Evolutionary conservation across 2,797 vertebrate genomes (phyloP).

Genomic region (Potorous gilbertii): DNA sequence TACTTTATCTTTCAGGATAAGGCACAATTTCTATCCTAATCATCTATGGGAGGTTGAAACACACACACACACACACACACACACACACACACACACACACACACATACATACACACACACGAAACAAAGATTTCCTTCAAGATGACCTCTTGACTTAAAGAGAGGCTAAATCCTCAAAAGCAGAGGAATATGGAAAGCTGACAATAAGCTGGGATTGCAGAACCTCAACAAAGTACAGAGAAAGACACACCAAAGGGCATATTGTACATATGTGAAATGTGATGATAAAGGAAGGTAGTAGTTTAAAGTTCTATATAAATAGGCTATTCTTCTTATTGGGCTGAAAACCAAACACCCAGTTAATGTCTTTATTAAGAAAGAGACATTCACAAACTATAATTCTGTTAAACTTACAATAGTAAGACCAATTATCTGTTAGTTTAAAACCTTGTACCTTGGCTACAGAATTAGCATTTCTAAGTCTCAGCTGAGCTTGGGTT

Average conservation of each 20-base stretch:
- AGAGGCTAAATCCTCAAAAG: background rate
- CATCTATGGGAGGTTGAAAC: background rate
- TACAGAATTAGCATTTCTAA: conserved; percentile 26
- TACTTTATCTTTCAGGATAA: background rate
- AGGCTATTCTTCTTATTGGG: background rate
- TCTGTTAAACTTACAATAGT: conserved; percentile 18
- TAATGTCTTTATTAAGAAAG: conserved; percentile 36
- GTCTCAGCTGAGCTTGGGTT: conserved; percentile 6
- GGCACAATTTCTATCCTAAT: background rate
- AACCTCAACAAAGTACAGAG: background rate
- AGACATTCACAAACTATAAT: background rate
- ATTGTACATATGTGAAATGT: background rate
- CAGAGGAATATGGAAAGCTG: background rate
- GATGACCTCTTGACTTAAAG: background rate
- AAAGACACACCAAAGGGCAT: background rate
- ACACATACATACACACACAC: background rate
- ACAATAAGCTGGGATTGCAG: background rate
- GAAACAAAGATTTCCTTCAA: background rate
- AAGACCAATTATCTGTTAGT: conserved; percentile 21
- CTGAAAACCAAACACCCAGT: conserved; percentile 21
- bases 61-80: background rate
- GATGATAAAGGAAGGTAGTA: background rate
- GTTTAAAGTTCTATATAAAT: background rate
- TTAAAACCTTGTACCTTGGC: conserved; percentile 9
- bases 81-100: background rate